phyloP scores from a whole-genome alignment of 2,797 vertebrate species.

The Coranthus polyacanthus region DNA sequence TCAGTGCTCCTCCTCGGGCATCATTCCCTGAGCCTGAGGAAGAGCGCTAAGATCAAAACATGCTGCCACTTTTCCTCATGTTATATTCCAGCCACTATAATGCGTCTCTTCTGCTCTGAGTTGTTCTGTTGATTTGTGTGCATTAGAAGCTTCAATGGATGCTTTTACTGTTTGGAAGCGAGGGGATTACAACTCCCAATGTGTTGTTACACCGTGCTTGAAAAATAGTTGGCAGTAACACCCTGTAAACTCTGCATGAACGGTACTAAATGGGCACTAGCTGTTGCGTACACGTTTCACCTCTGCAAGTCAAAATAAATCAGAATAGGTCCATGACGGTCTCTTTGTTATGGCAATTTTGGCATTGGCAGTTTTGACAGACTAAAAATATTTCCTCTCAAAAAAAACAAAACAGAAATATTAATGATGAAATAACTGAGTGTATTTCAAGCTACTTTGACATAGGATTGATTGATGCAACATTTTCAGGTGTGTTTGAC shows the following conservation, averaged over 20 bases:
- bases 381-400: too few species aligned
- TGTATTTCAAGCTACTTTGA: too few species aligned
- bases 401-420: too few species aligned
- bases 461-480: too few species aligned
- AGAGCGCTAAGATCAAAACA: constrained; percentile 12
- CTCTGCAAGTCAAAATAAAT: not conserved
- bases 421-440: too few species aligned
- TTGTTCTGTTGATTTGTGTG: constrained; percentile 17
- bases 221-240: not conserved
- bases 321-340: too few species aligned
- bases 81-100: constrained; percentile 30
- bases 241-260: not conserved
- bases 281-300: not conserved
- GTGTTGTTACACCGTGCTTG: not conserved
- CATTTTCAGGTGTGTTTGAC: constrained; percentile 4
- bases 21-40: constrained; percentile 19
- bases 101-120: constrained; percentile 1
- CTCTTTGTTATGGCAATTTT: too few species aligned
- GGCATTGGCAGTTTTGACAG: too few species aligned
- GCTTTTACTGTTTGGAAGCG: constrained; percentile 2
- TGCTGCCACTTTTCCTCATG: constrained; percentile 18
- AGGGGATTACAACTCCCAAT: not conserved
- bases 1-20: constrained; percentile 28
- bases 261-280: not conserved
- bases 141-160: constrained; percentile 18